Conservation (phyloP, 2,888 invertebrate genomes). For the Sinodicranocentrus sp. region DNA sequence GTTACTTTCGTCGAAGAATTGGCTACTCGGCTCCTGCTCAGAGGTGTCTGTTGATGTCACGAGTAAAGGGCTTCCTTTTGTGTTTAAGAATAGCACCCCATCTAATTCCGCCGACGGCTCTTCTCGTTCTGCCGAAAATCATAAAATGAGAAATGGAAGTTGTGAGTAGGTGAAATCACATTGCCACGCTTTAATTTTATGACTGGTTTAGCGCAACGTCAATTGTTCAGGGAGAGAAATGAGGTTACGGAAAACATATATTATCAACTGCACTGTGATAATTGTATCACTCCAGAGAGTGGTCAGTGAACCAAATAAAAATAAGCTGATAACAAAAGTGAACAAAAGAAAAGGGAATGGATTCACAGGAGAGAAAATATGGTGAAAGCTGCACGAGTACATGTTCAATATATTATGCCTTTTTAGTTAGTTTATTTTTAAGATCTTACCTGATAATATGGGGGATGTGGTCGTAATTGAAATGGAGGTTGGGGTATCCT, state of each 20-base stretch:
- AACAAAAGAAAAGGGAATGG: background rate
- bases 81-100: background rate
- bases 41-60: background rate
- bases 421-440: no score
- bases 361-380: background rate
- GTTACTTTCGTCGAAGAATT: background rate
- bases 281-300: background rate
- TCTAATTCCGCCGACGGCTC: background rate
- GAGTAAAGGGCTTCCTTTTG: background rate
- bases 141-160: background rate
- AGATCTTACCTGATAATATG: background rate
- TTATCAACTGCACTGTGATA: no score
- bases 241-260: background rate
- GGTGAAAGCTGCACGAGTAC: slow-evolving; percentile 5
- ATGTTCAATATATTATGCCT: no score
- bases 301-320: slow-evolving; percentile 13
- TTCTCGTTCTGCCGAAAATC: background rate
- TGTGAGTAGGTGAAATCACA: slow-evolving; percentile 13
- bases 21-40: slow-evolving; percentile 6
- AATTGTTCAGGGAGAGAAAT: background rate
- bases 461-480: background rate
- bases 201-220: background rate
- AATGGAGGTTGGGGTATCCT: background rate
- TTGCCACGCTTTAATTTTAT: background rate
- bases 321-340: background rate